phyloP scores from a whole-genome alignment of 2,113 vertebrate genomes.

The Nerophis lumbriciformis region DNA sequence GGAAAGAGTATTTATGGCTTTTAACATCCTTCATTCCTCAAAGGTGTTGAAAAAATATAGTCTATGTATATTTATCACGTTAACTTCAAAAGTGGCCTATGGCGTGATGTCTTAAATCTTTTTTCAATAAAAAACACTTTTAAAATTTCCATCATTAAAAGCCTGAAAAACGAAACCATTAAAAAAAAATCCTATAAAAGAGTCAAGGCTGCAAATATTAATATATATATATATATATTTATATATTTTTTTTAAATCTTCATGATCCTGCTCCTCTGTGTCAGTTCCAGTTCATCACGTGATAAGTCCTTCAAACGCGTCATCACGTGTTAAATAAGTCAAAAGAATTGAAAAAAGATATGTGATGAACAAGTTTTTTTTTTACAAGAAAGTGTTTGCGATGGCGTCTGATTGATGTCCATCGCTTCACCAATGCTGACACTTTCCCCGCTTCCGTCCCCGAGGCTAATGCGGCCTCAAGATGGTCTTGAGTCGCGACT shows the following conservation, averaged over 20 bases:
- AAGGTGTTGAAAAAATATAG: slow-evolving; percentile 62
- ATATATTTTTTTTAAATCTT: slow-evolving; percentile 42
- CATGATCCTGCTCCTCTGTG: slow-evolving; percentile 49
- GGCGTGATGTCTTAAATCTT: slow-evolving; percentile 2
- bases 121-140: neutral
- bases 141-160: slow-evolving; percentile 12
- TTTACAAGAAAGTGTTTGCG: too few relatives aligned
- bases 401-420: too few relatives aligned
- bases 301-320: neutral
- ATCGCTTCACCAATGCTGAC: neutral
- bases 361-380: too few relatives aligned
- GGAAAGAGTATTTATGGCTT: too few relatives aligned
- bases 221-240: slow-evolving; percentile 40
- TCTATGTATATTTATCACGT: slow-evolving; percentile 60
- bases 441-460: neutral
- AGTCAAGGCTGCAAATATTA: slow-evolving; percentile 33
- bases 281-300: neutral
- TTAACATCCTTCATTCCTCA: neutral
- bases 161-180: slow-evolving; percentile 26
- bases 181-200: slow-evolving; percentile 14
- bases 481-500: slow-evolving; percentile 88
- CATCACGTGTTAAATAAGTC: neutral
- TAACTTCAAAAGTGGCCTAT: slow-evolving; percentile 69
- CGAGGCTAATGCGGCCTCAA: slow-evolving; percentile 74
- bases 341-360: too few relatives aligned